These are phyloP conservation scores for Tanypteryx hageni DNA, from an alignment of 2,888 invertebrate species.

Conservation along the genomic window DNA sequence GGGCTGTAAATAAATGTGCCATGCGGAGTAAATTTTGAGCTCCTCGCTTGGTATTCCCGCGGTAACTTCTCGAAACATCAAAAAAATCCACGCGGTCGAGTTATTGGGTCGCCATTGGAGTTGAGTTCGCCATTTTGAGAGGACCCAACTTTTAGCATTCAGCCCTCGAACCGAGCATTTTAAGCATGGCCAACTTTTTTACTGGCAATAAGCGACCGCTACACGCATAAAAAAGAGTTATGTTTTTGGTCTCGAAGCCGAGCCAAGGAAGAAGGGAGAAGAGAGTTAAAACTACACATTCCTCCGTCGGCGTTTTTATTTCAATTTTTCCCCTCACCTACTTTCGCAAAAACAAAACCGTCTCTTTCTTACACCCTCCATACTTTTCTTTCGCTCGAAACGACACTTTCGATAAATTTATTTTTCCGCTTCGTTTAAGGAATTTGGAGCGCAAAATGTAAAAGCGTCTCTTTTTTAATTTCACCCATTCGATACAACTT, in stretches of 20 bases:
- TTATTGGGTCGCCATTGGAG: slow-evolving; percentile 46
- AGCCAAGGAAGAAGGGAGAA: slow-evolving; percentile 8
- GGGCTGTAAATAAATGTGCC: slow-evolving; percentile 55
- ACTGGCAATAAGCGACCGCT: slow-evolving; percentile 60
- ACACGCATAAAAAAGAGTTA: slow-evolving; percentile 55
- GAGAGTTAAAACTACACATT: not conserved
- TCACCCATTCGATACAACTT: too few species aligned
- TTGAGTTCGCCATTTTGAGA: slow-evolving; percentile 30
- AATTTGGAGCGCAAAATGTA: too few species aligned
- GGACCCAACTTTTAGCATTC: slow-evolving; percentile 55
- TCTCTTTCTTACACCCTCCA: not conserved
- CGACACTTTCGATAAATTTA: too few species aligned
- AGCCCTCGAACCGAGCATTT: slow-evolving; percentile 51
- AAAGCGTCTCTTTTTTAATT: too few species aligned
- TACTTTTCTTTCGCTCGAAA: not conserved
- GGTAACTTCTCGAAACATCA: slow-evolving; percentile 57
- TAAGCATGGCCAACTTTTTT: slow-evolving; percentile 58
- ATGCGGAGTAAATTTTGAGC: slow-evolving; percentile 52
- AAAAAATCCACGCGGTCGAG: slow-evolving; percentile 48
- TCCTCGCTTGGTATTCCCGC: slow-evolving; percentile 50
- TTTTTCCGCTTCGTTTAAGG: too few species aligned
- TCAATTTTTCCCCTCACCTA: not conserved
- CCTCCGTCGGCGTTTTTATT: not conserved
- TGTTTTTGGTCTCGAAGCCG: slow-evolving; percentile 56
- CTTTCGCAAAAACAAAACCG: slow-evolving; percentile 8